A percentile compares a stretch with the other conserved stretches of the same genome.
Evolutionary conservation across 2,888 invertebrate genomes (phyloP).

Genomic region (Lacanobia oleracea): DNA sequence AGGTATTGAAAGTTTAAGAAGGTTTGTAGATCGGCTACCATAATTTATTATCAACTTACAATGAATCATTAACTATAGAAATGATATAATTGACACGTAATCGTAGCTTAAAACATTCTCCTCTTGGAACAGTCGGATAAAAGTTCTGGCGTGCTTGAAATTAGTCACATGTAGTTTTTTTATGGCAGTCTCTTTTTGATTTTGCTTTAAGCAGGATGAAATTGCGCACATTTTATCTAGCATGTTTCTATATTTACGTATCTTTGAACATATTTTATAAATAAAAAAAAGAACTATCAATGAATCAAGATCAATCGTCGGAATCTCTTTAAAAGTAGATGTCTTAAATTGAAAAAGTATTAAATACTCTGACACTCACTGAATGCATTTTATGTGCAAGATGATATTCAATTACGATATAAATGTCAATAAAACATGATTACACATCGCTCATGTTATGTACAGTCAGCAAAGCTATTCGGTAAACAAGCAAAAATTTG

Average conservation of each 20-base stretch:
- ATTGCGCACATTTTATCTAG: no score
- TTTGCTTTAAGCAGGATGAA: no score
- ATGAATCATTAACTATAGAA: no score
- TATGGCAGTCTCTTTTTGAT: not conserved
- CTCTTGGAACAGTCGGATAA: no score
- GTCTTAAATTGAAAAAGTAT: constrained; percentile 4
- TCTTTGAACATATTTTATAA: not conserved
- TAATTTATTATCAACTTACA: not conserved
- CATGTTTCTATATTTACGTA: no score
- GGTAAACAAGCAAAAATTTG: no score
- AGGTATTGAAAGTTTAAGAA: not conserved
- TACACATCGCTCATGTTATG: constrained; percentile 12
- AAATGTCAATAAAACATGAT: constrained; percentile 14
- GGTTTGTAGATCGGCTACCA: no score
- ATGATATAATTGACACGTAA: not conserved
- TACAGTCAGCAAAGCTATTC: no score
- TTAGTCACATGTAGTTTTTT: no score
- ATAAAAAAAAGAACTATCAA: not conserved
- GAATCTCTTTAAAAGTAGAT: not conserved
- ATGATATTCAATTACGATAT: constrained; percentile 15
- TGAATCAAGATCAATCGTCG: not conserved
- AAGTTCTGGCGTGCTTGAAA: no score
- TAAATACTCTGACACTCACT: not conserved
- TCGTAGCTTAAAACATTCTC: not conserved
- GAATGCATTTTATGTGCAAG: constrained; percentile 9